A percentile compares a stretch with the other conserved stretches of the same genome.
phyloP scores from a whole-genome alignment of 2,888 invertebrate genomes.

The Steinernema carpocapsae region DNA sequence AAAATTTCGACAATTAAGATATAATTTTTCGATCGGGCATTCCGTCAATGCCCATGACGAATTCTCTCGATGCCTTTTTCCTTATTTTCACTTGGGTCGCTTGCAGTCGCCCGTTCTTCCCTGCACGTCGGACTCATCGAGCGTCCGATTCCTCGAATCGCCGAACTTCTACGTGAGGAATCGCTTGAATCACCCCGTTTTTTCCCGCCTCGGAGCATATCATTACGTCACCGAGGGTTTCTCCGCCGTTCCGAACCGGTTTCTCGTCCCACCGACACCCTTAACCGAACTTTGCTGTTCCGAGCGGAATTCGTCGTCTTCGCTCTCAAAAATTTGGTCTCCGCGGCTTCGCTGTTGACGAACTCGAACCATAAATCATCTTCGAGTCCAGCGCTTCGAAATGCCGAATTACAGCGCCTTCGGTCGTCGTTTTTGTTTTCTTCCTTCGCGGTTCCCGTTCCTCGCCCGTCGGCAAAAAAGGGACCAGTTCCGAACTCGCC shows the following conservation, averaged over 20 bases:
- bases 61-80: too few species aligned
- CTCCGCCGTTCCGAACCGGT: slow-evolving; percentile 1
- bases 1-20: too few species aligned
- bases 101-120: too few species aligned
- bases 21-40: too few species aligned
- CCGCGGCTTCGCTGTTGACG: background rate
- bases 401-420: slow-evolving; percentile 25
- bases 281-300: background rate
- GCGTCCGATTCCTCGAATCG: too few species aligned
- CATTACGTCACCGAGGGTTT: slow-evolving; percentile 19
- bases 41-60: too few species aligned
- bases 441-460: slow-evolving; percentile 8
- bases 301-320: background rate
- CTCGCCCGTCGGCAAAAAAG: slow-evolving; percentile 18
- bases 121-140: too few species aligned
- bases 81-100: too few species aligned
- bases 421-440: slow-evolving; percentile 21
- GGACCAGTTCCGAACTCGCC: slow-evolving; percentile 23
- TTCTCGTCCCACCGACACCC: background rate
- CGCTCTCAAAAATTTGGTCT: background rate
- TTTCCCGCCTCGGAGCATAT: background rate
- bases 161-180: too few species aligned
- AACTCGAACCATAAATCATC: slow-evolving; percentile 16
- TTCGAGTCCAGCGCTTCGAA: background rate
- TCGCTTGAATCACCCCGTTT: too few species aligned